Evolutionary conservation across 2,888 invertebrate genomes (phyloP), one percentile per base, ranked within the genome.

Genomic region (Tuta absoluta): DNA sequence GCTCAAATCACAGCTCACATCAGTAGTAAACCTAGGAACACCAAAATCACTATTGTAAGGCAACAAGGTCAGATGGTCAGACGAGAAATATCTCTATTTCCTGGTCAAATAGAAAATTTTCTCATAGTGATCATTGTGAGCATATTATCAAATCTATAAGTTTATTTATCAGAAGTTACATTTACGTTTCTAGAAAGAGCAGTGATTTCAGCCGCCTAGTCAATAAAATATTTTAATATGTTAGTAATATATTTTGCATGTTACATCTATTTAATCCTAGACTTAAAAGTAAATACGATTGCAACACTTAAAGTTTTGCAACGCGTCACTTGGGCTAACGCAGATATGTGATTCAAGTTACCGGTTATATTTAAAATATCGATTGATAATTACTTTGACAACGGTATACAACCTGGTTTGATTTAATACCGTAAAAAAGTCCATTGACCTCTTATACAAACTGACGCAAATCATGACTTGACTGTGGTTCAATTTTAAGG

Each of bases 281-380:
- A 85, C 89, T 90, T 89, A 53, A 66, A 73, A 80, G 33, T 81
- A 82, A 78, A 79, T 82, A 89, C 87, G 83, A 82, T 87, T 88
- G 89, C 89, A 89, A 86, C 85, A 88, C 87, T 86, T 86, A 79
- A 69, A 84, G 74, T 82, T 84, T 86, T 79, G 88, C 90, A 90
- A 88, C 77, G 79, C 86, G 86, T 89, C 85, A 82, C 81, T 79
- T 76, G 11, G 14, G 51, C 11, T 14, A 14, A 23, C 51, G n/a
- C 45, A 45, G n/a, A 45, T 17, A 17, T 4, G 45, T n/a, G 45
- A 45, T n/a, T n/a, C 17, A 3, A 17, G n/a, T n/a, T 7, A n/a
- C 45, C 45, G 8, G 45, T n/a, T 33, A 33, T 33, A n/a, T n/a
- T n/a, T n/a, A n/a, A n/a, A 1, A 33, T 33, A 33, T 10, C 28